A percentile compares a stretch with the other conserved stretches of the same genome.
Evolutionary conservation across 1,140 invertebrate species (phyloP).

Genomic region (Microplitis mediator): DNA sequence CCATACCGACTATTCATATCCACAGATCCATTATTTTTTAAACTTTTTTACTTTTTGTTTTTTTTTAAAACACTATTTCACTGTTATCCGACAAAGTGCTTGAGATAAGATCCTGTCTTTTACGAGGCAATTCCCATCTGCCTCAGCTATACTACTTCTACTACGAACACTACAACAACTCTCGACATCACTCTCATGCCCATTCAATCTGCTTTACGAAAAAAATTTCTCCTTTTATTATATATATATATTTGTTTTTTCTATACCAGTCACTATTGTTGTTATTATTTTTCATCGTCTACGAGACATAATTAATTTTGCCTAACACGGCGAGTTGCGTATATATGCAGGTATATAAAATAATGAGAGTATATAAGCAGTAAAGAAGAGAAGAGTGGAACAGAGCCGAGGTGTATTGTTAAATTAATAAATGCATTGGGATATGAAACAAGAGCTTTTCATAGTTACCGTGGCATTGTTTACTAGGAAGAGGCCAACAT

Average conservation of each 20-base stretch:
- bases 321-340: too few relatives aligned
- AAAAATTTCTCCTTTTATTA: background rate
- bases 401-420: background rate
- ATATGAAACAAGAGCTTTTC: slow-evolving; percentile 26
- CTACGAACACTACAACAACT: background rate
- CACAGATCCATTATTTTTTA: too few relatives aligned
- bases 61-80: too few relatives aligned
- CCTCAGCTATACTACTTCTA: background rate
- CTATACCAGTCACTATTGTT: too few relatives aligned
- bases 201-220: slow-evolving; percentile 1
- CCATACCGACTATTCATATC: too few relatives aligned
- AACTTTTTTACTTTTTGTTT: too few relatives aligned
- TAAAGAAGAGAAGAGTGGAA: background rate
- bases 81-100: too few relatives aligned
- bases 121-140: background rate
- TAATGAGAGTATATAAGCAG: background rate
- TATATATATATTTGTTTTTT: background rate
- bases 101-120: background rate
- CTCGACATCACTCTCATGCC: background rate
- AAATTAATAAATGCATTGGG: background rate
- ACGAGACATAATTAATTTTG: too few relatives aligned
- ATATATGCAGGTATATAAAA: background rate
- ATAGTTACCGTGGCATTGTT: slow-evolving; percentile 29
- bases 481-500: slow-evolving; percentile 25
- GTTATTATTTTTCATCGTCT: too few relatives aligned